Percentiles rank a stretch among this genome's conserved stretches.
Evolutionary conservation across 2,888 invertebrate species (phyloP).

Genomic region (Nymphalis c-album): DNA sequence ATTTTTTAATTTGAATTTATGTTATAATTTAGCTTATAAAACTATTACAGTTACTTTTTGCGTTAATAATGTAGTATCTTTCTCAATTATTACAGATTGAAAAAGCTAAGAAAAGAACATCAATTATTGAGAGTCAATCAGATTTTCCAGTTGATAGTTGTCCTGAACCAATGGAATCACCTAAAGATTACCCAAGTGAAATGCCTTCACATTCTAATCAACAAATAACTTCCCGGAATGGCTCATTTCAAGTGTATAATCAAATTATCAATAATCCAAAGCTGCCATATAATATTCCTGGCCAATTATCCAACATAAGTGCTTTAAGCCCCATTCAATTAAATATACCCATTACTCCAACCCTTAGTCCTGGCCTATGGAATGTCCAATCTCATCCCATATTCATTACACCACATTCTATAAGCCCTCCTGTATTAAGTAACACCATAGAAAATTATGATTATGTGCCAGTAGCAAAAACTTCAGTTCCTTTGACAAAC

Average conservation of each 20-base stretch:
- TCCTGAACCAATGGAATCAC: slow-evolving; percentile 60
- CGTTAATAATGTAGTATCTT: slow-evolving; percentile 6
- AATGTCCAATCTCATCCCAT: slow-evolving; percentile 24
- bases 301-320: slow-evolving; percentile 10
- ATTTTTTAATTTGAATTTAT: not conserved
- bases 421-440: slow-evolving; percentile 39
- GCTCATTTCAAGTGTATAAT: slow-evolving; percentile 41
- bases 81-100: slow-evolving; percentile 50
- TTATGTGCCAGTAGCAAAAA: slow-evolving; percentile 24
- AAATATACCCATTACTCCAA: slow-evolving; percentile 40
- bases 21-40: not conserved
- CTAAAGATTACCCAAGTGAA: slow-evolving; percentile 35
- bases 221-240: slow-evolving; percentile 6
- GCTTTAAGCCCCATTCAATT: slow-evolving; percentile 46
- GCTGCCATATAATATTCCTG: slow-evolving; percentile 33
- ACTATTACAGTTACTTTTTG: not conserved
- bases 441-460: not conserved
- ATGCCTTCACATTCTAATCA: slow-evolving; percentile 4
- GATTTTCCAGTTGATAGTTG: slow-evolving; percentile 42
- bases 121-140: slow-evolving; percentile 37
- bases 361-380: slow-evolving; percentile 24
- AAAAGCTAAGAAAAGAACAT: slow-evolving; percentile 50
- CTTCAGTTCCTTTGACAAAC: slow-evolving; percentile 22
- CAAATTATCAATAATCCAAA: slow-evolving; percentile 48
- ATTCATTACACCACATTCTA: slow-evolving; percentile 25